Conservation (phyloP, 1,140 invertebrate species). For the Drosophila nannoptera region DNA sequence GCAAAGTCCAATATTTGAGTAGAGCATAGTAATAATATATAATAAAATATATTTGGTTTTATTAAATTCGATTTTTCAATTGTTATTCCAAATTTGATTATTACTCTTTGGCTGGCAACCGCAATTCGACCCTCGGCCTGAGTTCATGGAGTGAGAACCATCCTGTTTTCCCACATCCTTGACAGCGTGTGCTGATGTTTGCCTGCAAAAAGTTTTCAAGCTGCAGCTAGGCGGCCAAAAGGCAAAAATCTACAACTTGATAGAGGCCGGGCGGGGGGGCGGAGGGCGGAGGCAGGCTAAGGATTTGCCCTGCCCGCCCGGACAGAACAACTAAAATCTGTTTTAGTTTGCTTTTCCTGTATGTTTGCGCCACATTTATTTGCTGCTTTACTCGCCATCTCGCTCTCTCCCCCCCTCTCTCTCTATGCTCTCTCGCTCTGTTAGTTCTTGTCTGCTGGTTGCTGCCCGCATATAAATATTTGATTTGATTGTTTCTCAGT, state of each 20-base stretch:
- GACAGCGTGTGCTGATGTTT: slow-evolving; percentile 36
- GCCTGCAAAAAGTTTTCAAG: slow-evolving; percentile 34
- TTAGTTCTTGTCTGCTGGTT: slow-evolving; percentile 46
- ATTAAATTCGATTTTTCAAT: too few species aligned
- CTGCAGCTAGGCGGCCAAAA: slow-evolving; percentile 38
- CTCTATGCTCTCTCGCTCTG: slow-evolving; percentile 13
- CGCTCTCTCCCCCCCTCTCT: neutral
- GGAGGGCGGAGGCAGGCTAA: neutral
- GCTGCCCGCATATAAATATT: slow-evolving; percentile 72
- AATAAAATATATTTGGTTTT: too few species aligned
- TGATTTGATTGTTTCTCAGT: slow-evolving; percentile 64
- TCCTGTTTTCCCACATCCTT: slow-evolving; percentile 13
- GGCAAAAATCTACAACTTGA: slow-evolving; percentile 35
- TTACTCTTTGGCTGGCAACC: neutral
- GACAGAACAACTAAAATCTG: slow-evolving; percentile 52
- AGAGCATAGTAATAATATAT: neutral
- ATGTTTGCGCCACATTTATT: slow-evolving; percentile 44
- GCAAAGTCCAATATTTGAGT: too few species aligned
- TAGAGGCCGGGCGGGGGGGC: neutral
- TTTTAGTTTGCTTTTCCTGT: slow-evolving; percentile 42
- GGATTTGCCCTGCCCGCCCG: neutral
- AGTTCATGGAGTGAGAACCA: slow-evolving; percentile 10
- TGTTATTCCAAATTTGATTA: slow-evolving; percentile 3
- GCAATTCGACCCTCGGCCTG: slow-evolving; percentile 19
- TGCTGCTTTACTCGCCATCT: slow-evolving; percentile 10